Conservation (phyloP, 2,797 vertebrate species). For the Poecilia picta region DNA sequence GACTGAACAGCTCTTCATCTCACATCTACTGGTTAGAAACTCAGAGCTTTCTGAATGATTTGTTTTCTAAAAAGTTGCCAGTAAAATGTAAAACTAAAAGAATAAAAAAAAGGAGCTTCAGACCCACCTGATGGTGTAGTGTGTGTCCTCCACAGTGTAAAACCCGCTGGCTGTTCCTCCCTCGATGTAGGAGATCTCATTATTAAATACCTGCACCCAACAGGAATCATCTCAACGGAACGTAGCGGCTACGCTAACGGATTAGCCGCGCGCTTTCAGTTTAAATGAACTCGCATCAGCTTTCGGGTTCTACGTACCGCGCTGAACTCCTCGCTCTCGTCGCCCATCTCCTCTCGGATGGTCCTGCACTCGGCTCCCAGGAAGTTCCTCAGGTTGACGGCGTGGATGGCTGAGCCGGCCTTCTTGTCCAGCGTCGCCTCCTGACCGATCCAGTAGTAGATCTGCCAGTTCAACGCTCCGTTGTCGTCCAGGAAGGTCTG, state of each 20-base stretch:
- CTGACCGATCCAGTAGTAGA: constrained; percentile 98
- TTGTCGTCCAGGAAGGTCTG: constrained; percentile 94
- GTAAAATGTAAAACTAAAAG: not conserved
- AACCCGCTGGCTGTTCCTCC: constrained; percentile 96
- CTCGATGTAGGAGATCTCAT: constrained; percentile 96
- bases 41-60: not conserved
- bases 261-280: no score
- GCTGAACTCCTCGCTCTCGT: constrained; percentile 96
- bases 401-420: constrained; percentile 93
- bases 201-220: constrained; percentile 88
- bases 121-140: constrained; percentile 86
- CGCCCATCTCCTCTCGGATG: constrained; percentile 96
- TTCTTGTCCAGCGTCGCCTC: constrained; percentile 96
- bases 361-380: constrained; percentile 93
- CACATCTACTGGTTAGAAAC: not conserved
- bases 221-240: not conserved
- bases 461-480: constrained; percentile 90
- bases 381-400: constrained; percentile 95
- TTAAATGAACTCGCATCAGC: not conserved
- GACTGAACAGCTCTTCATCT: not conserved
- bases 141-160: constrained; percentile 92
- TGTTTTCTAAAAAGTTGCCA: not conserved
- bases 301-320: constrained; percentile 77
- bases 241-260: not conserved
- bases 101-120: not conserved